Evolutionary conservation across 2,888 invertebrate species (phyloP).

Genomic region (Nomada fucata): DNA sequence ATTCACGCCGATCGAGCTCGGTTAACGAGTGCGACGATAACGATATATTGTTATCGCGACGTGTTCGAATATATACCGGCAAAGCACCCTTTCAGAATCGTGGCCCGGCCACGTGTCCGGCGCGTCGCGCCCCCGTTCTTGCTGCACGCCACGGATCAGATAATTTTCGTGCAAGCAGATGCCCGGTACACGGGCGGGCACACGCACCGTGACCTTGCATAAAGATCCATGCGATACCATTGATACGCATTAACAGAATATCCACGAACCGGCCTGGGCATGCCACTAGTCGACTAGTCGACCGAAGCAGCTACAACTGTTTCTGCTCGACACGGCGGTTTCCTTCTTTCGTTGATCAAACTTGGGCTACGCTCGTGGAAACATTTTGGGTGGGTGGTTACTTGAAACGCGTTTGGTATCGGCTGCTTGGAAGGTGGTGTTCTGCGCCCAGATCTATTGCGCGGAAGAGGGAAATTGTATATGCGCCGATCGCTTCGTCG

Average conservation of each 20-base stretch:
- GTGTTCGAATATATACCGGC: constrained; percentile 55
- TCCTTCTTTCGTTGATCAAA: no score
- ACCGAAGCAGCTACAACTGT: not conserved
- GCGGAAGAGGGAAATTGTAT: no score
- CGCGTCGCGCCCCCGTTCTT: constrained; percentile 73
- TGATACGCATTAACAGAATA: constrained; percentile 69
- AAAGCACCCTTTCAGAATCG: constrained; percentile 66
- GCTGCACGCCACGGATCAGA: constrained; percentile 66
- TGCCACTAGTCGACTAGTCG: constrained; percentile 13
- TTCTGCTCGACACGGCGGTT: no score
- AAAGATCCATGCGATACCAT: constrained; percentile 63
- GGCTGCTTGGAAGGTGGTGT: no score
- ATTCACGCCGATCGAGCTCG: constrained; percentile 49
- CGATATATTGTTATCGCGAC: constrained; percentile 69
- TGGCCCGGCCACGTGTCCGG: constrained; percentile 68
- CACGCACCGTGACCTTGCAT: constrained; percentile 63
- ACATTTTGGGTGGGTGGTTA: no score
- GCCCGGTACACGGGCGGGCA: constrained; percentile 36
- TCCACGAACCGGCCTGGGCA: constrained; percentile 44
- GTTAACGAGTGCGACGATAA: constrained; percentile 70
- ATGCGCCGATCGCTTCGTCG: no score
- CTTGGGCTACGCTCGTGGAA: no score
- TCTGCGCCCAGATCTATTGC: no score
- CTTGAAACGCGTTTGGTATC: no score
- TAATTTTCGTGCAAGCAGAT: constrained; percentile 69